phyloP scores from a whole-genome alignment of 2,113 vertebrate species.

The Tricholaema leucomelas region DNA sequence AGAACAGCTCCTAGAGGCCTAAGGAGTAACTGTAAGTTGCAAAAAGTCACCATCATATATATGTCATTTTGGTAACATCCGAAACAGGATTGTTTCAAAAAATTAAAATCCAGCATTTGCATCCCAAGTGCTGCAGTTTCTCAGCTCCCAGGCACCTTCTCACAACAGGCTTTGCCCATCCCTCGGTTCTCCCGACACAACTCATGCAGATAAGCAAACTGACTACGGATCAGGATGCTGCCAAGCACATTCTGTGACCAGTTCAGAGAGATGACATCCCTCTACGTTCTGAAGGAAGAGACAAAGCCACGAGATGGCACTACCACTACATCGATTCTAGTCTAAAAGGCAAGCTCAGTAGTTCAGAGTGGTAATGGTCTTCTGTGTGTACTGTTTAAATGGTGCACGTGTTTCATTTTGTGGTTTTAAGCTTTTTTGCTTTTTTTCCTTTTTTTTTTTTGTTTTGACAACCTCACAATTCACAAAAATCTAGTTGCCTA shows the following conservation, averaged over 20 bases:
- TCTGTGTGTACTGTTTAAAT: background rate
- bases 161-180: background rate
- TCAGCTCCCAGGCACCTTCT: background rate
- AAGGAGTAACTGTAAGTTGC: background rate
- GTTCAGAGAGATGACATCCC: background rate
- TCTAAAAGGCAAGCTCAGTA: background rate
- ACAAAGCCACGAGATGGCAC: slow-evolving; percentile 70
- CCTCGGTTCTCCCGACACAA: background rate
- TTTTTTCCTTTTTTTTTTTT: background rate
- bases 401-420: background rate
- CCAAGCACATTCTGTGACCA: background rate
- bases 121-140: background rate
- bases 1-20: background rate
- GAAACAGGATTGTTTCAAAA: background rate
- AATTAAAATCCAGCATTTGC: background rate
- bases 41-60: background rate
- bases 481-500: background rate
- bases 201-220: background rate
- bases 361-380: background rate
- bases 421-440: background rate
- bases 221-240: background rate
- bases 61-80: background rate
- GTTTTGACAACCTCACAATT: background rate
- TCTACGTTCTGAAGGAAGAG: background rate
- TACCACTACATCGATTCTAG: background rate